These are phyloP conservation scores for Plutella xylostella DNA, from an alignment of 2,888 invertebrate genomes.

Conservation along the genomic window DNA sequence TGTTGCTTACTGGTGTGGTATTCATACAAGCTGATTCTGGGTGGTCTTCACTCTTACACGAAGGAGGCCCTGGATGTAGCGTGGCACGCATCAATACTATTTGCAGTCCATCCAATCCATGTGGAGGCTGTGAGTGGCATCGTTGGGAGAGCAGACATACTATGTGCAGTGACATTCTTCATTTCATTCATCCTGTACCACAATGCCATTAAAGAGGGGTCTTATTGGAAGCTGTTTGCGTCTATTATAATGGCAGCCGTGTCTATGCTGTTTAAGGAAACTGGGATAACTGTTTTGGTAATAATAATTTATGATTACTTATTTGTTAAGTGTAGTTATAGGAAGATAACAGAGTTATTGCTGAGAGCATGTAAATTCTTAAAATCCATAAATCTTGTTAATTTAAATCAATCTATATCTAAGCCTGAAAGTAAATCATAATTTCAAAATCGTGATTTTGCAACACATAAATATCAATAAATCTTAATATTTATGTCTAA, in stretches of 20 bases:
- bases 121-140: slow-evolving; percentile 93
- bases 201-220: slow-evolving; percentile 6
- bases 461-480: no score
- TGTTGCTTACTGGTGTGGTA: slow-evolving; percentile 44
- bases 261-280: slow-evolving; percentile 93
- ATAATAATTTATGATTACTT: no score
- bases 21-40: slow-evolving; percentile 26
- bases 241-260: slow-evolving; percentile 53
- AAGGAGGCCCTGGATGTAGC: slow-evolving; percentile 45
- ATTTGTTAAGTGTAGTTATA: no score
- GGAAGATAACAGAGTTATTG: no score
- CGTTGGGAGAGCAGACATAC: slow-evolving; percentile 92
- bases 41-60: slow-evolving; percentile 16
- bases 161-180: slow-evolving; percentile 84
- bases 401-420: no score
- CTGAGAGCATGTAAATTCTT: no score
- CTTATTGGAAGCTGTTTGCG: slow-evolving; percentile 18
- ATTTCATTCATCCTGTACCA: slow-evolving; percentile 65
- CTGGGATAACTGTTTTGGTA: slow-evolving; percentile 90
- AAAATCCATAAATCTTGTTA: no score
- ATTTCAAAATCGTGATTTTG: no score
- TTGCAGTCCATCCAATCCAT: slow-evolving; percentile 94
- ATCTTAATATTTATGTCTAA: no score
- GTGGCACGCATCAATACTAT: slow-evolving; percentile 78
- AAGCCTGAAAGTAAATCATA: no score